phyloP scores from a whole-genome alignment of 2,113 vertebrate genomes.

The Orientallactaga bullata region DNA sequence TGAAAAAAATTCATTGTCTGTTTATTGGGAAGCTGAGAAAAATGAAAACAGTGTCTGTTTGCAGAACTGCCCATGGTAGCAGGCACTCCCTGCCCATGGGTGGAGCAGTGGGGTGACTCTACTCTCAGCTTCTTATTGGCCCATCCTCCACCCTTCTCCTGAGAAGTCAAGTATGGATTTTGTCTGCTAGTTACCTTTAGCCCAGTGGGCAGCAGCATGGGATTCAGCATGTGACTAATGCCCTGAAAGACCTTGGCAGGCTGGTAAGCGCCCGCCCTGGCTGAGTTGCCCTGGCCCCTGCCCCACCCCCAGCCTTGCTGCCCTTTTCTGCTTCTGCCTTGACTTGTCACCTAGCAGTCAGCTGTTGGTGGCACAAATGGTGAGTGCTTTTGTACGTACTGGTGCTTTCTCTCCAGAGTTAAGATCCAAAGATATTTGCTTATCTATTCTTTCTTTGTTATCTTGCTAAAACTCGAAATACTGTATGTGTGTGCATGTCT shows the following conservation, averaged over 20 bases:
- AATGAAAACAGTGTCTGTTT: conserved; percentile 81
- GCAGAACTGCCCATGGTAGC: conserved; percentile 61
- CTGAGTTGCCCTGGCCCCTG: conserved; percentile 66
- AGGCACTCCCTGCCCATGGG: conserved; percentile 66
- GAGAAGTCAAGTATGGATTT: conserved; percentile 87
- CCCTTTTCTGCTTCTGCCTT: conserved; percentile 69
- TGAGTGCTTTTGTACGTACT: conserved; percentile 61
- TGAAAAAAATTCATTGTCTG: conserved; percentile 64
- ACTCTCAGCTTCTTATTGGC: conserved; percentile 88
- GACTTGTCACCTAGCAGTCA: conserved; percentile 77
- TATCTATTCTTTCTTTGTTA: conserved; percentile 48
- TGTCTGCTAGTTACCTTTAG: conserved; percentile 90
- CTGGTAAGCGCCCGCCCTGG: conserved; percentile 65
- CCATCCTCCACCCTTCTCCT: conserved; percentile 75
- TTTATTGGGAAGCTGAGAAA: conserved; percentile 46
- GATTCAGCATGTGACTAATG: conserved; percentile 84
- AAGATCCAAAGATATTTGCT: conserved; percentile 46
- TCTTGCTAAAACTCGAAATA: conserved; percentile 9
- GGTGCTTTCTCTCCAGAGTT: conserved; percentile 52
- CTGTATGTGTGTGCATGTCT: not conserved
- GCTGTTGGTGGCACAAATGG: conserved; percentile 40
- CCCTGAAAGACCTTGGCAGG: conserved; percentile 87
- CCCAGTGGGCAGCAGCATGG: conserved; percentile 86
- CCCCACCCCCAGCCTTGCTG: not conserved
- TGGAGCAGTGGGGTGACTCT: conserved; percentile 90